A percentile compares a stretch with the other conserved stretches of the same genome.
Conservation (phyloP, 2,113 vertebrate genomes). For the Odocoileus virginianus region DNA sequence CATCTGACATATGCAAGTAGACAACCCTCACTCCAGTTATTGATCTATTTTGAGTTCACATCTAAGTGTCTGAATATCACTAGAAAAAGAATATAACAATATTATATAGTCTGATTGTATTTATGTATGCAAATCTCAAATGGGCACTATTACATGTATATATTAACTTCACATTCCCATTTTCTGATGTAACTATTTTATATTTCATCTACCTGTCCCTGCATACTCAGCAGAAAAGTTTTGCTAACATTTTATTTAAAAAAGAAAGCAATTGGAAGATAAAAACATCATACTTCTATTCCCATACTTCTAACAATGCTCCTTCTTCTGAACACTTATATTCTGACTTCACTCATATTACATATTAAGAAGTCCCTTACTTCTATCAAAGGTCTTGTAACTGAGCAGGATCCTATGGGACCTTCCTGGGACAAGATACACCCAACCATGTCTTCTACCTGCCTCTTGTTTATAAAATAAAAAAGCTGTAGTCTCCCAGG, state of each 20-base stretch:
- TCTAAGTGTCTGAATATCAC: background rate
- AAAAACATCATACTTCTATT: background rate
- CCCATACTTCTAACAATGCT: background rate
- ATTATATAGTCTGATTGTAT: background rate
- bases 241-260: background rate
- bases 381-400: background rate
- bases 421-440: background rate
- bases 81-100: background rate
- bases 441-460: background rate
- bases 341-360: background rate
- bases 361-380: background rate
- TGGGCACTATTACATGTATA: background rate
- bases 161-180: background rate
- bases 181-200: background rate
- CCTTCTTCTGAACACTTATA: background rate
- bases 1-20: background rate
- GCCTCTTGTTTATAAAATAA: background rate
- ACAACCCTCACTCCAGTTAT: background rate
- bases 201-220: background rate
- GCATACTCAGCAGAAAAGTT: background rate
- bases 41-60: background rate
- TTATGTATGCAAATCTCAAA: background rate
- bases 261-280: background rate
- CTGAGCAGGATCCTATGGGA: background rate
- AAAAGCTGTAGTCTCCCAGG: background rate